Base-by-base conservation (phyloP, 2,113 vertebrate species). In the Pseudopipra pipra region DNA sequence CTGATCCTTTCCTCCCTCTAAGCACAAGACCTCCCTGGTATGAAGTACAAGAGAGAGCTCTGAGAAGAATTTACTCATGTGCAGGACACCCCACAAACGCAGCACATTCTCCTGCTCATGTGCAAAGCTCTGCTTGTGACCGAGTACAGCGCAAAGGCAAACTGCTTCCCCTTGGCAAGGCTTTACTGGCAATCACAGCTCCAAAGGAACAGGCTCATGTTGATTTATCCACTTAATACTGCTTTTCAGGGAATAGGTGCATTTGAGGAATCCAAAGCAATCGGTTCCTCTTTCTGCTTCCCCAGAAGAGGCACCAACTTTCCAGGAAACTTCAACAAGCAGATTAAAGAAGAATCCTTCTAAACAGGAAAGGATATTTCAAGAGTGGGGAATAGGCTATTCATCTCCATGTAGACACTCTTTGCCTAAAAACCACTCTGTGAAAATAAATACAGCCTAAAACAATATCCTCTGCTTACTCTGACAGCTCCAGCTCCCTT, bases 391-490 rank as follows among this genome's bases (percentile, higher is more conserved):
- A 95, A 70, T 27, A 85, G 43, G 66, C 85, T 47, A 68, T 86
- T 95, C 73, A 89, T 90, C 87, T 96, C 47, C 41, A 22, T 4
- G 6, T 3, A 77, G 67, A 12, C 14, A 72, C n/a, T 58, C 19
- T 0, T 31, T 46, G 46, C 70, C 55, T 86, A 62, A 92, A 94
- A 93, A 66, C 16, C 24, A 67, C 65, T 39, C 75, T 2, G 18
- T 91, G 86, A 95, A 95, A 97, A 94, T 87, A 96, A 97, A 95
- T 91, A 95, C 17, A 62, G 73, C 52, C 70, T 93, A 79, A 86
- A 95, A 96, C 77, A 93, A 95, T 85, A 91, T 89, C 95, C 82
- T 92, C 82, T 87, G 76, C 89, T 70, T 81, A 86, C 65, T 70
- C 75, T 37, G 49, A 92, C 88, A 70, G 85, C 63, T 90, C 43